Evolutionary conservation across 2,888 invertebrate genomes (phyloP), one percentile per base, ranked within the genome.

Genomic region (Cyaniris semiargus): DNA sequence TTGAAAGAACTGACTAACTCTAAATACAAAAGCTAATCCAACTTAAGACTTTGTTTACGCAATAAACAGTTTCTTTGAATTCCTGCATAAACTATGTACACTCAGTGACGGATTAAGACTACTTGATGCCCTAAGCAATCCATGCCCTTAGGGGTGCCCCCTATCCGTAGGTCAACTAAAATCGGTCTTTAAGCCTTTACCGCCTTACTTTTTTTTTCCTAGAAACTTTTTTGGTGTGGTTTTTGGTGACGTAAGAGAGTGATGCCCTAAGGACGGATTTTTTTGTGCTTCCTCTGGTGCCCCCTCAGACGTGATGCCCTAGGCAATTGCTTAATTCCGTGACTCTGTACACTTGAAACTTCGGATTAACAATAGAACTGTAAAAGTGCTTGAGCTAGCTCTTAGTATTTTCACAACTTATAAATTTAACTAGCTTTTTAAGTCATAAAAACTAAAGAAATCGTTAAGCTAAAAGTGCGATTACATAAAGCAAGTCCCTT

Each of bases 281-380:
- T n/a, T n/a, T n/a, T n/a, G n/a, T n/a, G n/a, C n/a, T n/a, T n/a
- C n/a, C n/a, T n/a, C n/a, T n/a, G n/a, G n/a, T n/a, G n/a, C n/a
- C n/a, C n/a, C n/a, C n/a, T n/a, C n/a, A n/a, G n/a, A n/a, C n/a
- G n/a, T n/a, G n/a, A n/a, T n/a, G n/a, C n/a, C n/a, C n/a, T n/a
- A n/a, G n/a, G n/a, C n/a, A n/a, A n/a, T n/a, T n/a, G n/a, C n/a
- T n/a, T n/a, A n/a, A n/a, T n/a, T n/a, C n/a, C n/a, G n/a, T n/a
- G n/a, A 66, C 66, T 66, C 18, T 66, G 66, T 66, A 66, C 15
- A 31, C 27, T 66, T 27, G 27, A 66, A 31, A 66, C 27, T 66
- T 66, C 18, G 66, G 66, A 66, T 66, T 31, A 66, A 66, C 66
- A 66, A 66, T 66, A 18, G 15, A 66, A 23, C 4, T 10, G 15